These are phyloP conservation scores for Nibea coibor DNA, from an alignment of 2,113 vertebrate species.

Conservation along the genomic window DNA sequence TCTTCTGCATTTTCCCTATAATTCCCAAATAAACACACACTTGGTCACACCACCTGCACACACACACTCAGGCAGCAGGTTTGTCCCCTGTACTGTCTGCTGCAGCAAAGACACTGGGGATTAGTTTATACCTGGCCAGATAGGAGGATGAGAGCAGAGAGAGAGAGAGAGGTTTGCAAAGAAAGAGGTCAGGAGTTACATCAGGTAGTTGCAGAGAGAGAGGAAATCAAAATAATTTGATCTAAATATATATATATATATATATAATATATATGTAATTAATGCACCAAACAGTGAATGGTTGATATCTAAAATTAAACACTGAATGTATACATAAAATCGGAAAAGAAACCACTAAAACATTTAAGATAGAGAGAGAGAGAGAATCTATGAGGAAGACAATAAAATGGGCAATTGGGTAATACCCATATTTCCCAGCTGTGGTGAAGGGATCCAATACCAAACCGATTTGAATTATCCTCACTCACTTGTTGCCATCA, in stretches of 20 bases:
- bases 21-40: constrained; percentile 27
- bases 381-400: constrained; percentile 18
- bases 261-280: not conserved
- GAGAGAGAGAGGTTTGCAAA: constrained; percentile 29
- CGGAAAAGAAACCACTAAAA: not conserved
- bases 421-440: not conserved
- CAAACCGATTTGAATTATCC: constrained; percentile 27
- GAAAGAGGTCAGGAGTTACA: constrained; percentile 37
- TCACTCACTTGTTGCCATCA: not conserved
- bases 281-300: not conserved
- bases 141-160: constrained; percentile 34
- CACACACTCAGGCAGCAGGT: constrained; percentile 25
- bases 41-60: not conserved
- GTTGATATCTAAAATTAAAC: not conserved
- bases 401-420: constrained; percentile 6
- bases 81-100: constrained; percentile 41
- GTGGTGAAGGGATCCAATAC: not conserved
- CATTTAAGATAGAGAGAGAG: not conserved
- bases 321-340: not conserved
- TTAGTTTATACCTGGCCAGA: constrained; percentile 47
- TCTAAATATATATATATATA: no score
- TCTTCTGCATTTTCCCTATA: not conserved
- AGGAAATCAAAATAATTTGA: not conserved
- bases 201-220: constrained; percentile 6
- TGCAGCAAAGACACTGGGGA: constrained; percentile 53